Evolutionary conservation across 1,140 invertebrate species (phyloP).

Genomic region (Pseudoatta argentina): DNA sequence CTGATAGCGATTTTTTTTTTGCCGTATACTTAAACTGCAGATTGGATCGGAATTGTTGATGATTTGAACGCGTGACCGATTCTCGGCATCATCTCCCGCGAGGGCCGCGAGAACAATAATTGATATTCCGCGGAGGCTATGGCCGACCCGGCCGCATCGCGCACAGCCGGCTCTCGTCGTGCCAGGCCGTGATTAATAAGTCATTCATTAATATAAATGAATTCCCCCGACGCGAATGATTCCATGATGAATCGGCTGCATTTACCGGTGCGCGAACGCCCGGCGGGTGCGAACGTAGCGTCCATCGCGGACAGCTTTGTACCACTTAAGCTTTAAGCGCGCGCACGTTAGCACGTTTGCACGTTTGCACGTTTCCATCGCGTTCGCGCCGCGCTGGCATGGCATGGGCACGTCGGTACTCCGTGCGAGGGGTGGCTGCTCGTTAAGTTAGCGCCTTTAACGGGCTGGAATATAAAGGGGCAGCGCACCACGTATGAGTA

Average conservation of each 20-base stretch:
- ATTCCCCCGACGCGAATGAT: slow-evolving; percentile 79
- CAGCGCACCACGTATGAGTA: neutral
- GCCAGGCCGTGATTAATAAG: slow-evolving; percentile 79
- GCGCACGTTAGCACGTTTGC: slow-evolving; percentile 65
- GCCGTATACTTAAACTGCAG: neutral
- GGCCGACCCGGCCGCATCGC: slow-evolving; percentile 26
- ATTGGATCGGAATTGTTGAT: neutral
- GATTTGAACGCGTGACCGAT: slow-evolving; percentile 8
- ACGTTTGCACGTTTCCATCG: slow-evolving; percentile 64
- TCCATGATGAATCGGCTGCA: slow-evolving; percentile 81
- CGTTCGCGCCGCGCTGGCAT: neutral
- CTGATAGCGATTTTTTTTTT: neutral
- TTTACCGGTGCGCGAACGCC: slow-evolving; percentile 79
- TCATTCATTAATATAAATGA: slow-evolving; percentile 83
- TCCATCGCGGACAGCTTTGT: slow-evolving; percentile 77
- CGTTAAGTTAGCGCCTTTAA: slow-evolving; percentile 52
- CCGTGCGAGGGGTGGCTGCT: slow-evolving; percentile 55
- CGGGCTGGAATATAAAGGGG: slow-evolving; percentile 42
- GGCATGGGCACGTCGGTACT: no score
- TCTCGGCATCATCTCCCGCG: neutral
- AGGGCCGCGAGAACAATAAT: slow-evolving; percentile 76
- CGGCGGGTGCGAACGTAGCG: slow-evolving; percentile 79
- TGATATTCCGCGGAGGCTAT: slow-evolving; percentile 72
- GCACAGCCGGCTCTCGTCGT: slow-evolving; percentile 64
- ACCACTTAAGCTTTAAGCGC: slow-evolving; percentile 74